phyloP scores from a whole-genome alignment of 2,797 vertebrate species.

The Malacoctenus gilli region DNA sequence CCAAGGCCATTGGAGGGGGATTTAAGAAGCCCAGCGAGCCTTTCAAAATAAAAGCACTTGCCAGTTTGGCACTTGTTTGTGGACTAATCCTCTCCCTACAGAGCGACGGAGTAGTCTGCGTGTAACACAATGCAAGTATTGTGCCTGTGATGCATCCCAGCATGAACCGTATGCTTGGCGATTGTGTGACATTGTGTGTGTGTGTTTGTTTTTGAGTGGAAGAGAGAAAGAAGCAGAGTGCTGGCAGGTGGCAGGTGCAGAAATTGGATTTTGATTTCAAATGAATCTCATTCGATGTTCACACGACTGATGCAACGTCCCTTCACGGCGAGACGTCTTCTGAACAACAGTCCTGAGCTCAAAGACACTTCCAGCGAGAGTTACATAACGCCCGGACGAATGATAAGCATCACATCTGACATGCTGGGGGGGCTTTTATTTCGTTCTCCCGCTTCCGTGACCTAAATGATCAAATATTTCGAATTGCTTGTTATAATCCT shows the following conservation, averaged over 20 bases:
- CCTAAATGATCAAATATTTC: too few species aligned
- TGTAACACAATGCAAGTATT: constrained; percentile 44
- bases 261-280: too few species aligned
- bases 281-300: neutral
- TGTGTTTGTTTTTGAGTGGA: too few species aligned
- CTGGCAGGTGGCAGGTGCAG: too few species aligned
- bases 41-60: constrained; percentile 67
- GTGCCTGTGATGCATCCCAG: constrained; percentile 36
- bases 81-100: constrained; percentile 30
- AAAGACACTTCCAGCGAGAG: neutral
- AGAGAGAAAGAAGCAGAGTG: constrained; percentile 39
- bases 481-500: too few species aligned
- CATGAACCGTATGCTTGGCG: constrained; percentile 23
- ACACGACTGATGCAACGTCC: neutral
- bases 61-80: constrained; percentile 37
- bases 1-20: constrained; percentile 20
- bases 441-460: too few species aligned
- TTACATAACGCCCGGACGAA: neutral
- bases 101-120: constrained; percentile 15
- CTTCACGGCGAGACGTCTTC: neutral
- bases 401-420: neutral
- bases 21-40: constrained; percentile 42
- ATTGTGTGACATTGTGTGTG: constrained; percentile 6
- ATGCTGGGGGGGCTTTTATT: too few species aligned
- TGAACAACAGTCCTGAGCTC: too few species aligned